Conservation (phyloP, 2,888 invertebrate genomes). For the Hemaris fuciformis region DNA sequence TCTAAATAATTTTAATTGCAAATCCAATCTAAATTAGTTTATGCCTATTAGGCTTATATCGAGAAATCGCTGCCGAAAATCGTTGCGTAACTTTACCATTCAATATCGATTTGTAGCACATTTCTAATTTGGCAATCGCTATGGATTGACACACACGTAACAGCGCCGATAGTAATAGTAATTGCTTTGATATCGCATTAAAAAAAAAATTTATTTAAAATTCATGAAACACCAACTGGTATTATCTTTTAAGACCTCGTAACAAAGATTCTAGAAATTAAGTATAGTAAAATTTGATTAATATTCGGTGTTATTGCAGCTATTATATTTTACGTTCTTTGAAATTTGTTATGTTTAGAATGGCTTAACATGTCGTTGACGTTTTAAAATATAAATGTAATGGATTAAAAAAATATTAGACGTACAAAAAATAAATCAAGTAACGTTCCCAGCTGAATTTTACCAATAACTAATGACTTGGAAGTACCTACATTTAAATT, state of each 20-base stretch:
- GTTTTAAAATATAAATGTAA: not conserved
- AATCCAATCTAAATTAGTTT: slow-evolving; percentile 23
- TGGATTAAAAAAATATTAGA: not conserved
- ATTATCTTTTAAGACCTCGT: not conserved
- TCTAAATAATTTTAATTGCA: slow-evolving; percentile 39
- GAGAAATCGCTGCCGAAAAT: slow-evolving; percentile 28
- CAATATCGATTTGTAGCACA: not conserved
- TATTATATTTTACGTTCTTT: not conserved
- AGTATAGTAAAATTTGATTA: not conserved
- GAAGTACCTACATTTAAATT: too few species aligned
- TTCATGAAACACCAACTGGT: not conserved
- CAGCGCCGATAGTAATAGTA: not conserved
- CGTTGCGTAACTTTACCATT: slow-evolving; percentile 25
- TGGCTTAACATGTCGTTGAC: not conserved
- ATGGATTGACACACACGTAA: slow-evolving; percentile 6
- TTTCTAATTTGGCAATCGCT: not conserved
- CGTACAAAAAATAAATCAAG: not conserved
- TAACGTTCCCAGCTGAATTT: too few species aligned
- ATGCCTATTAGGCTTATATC: slow-evolving; percentile 22
- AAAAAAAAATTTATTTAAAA: not conserved
- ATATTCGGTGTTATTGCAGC: not conserved
- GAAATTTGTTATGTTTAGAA: not conserved
- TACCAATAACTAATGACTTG: too few species aligned
- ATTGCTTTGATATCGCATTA: not conserved
- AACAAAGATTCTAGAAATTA: not conserved